These are phyloP conservation scores for Parnassius orleans DNA, from an alignment of 2,888 invertebrate species.

Conservation along the genomic window DNA sequence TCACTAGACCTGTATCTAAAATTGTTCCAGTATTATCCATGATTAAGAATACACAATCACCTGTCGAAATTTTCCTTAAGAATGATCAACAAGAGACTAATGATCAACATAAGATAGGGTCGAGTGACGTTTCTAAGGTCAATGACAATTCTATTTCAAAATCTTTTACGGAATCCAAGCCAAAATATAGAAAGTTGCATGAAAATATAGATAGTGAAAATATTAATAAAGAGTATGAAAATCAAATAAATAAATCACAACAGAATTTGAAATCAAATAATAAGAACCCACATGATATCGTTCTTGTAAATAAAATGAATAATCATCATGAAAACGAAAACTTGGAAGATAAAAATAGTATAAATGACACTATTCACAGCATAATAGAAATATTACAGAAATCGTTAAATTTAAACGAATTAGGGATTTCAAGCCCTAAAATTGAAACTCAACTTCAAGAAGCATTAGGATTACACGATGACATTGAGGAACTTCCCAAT, in stretches of 20 bases:
- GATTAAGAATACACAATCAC: conserved; percentile 3
- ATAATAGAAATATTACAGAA: conserved; percentile 13
- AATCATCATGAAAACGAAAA: conserved; percentile 1
- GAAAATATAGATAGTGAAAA: conserved; percentile 1
- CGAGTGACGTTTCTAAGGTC: not conserved
- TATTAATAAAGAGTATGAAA: not conserved
- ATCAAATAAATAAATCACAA: not conserved
- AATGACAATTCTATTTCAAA: too few relatives aligned
- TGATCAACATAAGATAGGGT: conserved; percentile 3
- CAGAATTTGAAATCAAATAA: not conserved
- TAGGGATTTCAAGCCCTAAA: too few relatives aligned
- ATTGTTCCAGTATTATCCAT: conserved; percentile 6
- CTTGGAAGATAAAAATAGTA: not conserved
- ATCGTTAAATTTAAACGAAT: not conserved
- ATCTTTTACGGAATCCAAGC: not conserved
- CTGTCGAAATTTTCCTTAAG: not conserved
- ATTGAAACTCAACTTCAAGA: not conserved
- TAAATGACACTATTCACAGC: conserved; percentile 1
- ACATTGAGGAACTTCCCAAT: not conserved
- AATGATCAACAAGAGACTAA: not conserved
- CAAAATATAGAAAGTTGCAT: not conserved
- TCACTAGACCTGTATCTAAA: not conserved
- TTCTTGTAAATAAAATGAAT: conserved; percentile 8
- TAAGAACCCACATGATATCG: not conserved
- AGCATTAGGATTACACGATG: not conserved